Base-by-base conservation (phyloP, 2,113 vertebrate genomes). In the Melanotaenia duboulayi region DNA sequence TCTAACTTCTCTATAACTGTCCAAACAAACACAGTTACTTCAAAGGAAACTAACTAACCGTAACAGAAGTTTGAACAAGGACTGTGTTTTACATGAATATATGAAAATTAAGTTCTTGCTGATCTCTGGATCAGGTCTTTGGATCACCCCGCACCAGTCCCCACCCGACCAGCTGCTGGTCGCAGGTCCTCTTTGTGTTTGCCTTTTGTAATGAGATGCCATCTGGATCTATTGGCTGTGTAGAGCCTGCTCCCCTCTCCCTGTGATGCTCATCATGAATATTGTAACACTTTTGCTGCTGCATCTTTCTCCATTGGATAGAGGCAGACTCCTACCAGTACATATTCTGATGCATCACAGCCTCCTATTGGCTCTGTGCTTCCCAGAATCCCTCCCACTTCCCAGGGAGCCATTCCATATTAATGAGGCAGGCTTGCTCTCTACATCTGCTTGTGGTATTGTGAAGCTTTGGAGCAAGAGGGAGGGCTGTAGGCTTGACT, bases 381-480 rank as follows among this genome's bases (percentile, higher is more conserved):
- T 39, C 65, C 11, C n/a, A 12, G 71, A 49, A 1, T 61, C 64
- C 75, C 78, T 76, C 80, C 89, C 58, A 61, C 70, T 77, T 67
- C 49, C 42, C 68, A 10, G 35, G 48, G 81, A 82, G 81, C 40
- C 14, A 17, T 65, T 87, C 77, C 81, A 88, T 91, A 87, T 91
- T 94, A 92, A 93, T 91, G 87, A 89, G 89, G 63, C 81, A 73
- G 84, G 68, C 86, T 90, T 70, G 91, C 91, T 89, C 91, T 89
- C 89, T 92, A 91, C 92, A 92, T 92, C 91, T 94, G 93, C 92
- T 93, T 89, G 87, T 90, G 85, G 84, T 87, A 89, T 91, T 88
- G 89, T 89, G 85, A 76, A 86, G 88, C 86, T 70, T 87, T 90
- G 88, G 90, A 90, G 88, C 74, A 85, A 90, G 79, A 90, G 93